These are phyloP conservation scores for Siniperca scherzeri DNA, from an alignment of 2,797 vertebrate genomes.

Conservation along the genomic window DNA sequence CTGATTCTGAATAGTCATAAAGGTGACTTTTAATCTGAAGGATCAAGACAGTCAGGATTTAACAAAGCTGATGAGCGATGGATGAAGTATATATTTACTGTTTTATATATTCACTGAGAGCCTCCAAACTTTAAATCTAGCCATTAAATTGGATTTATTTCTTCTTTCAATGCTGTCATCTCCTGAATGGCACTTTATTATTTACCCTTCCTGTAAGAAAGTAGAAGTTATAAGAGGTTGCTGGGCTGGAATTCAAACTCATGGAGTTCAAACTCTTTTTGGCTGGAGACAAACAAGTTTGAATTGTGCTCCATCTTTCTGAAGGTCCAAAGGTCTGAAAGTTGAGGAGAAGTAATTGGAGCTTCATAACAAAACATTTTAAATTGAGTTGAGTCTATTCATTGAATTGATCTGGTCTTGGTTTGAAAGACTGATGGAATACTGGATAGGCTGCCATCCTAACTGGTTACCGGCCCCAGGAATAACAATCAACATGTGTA, in stretches of 20 bases:
- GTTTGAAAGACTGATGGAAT: constrained; percentile 9
- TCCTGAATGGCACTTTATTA: constrained; percentile 3
- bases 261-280: constrained; percentile 9
- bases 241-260: neutral
- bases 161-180: neutral
- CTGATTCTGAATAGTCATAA: neutral
- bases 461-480: neutral
- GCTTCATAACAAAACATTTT: constrained; percentile 25
- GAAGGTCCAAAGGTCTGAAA: neutral
- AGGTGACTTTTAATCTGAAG: neutral
- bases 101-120: neutral
- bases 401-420: constrained; percentile 4
- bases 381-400: constrained; percentile 7
- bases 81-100: neutral
- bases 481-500: constrained; percentile 17
- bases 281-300: neutral
- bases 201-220: constrained; percentile 7
- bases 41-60: neutral
- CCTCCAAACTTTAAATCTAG: neutral
- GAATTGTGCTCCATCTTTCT: neutral
- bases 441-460: constrained; percentile 5
- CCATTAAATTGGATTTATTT: neutral
- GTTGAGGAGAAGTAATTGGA: constrained; percentile 2
- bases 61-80: neutral
- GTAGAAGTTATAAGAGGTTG: constrained; percentile 1